Evolutionary conservation across 1,140 invertebrate species (phyloP), one percentile per base, ranked within the genome.

Genomic region (Leptinotarsa lineolata): DNA sequence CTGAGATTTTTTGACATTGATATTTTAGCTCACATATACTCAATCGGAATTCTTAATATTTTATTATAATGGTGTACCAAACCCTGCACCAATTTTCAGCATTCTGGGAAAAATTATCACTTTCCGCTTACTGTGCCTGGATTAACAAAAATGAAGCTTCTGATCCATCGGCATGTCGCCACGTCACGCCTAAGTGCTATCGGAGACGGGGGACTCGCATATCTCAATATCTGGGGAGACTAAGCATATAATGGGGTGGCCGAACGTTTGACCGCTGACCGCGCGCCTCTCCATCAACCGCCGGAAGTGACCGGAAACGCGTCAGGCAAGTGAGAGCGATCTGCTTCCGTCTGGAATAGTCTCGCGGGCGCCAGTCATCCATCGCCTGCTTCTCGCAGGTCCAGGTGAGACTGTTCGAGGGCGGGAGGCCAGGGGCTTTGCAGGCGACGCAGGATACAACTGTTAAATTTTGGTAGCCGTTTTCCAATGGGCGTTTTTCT

Each of bases 121-220:
- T 39, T 39, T 39, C 11, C 8, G 2, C 30, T 39, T 1, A 39
- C 30, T 39, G 30, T 39, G 30, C 30, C 30, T 39, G 30, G 30
- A 11, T 39, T 39, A 39, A 67, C 13, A 0, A 67, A 67, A 21
- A 4, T 21, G 22, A 61, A 61, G 60, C 60, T 15, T 4, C 60
- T n/a, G 60, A 61, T 65, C 39, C 63, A 39, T 65, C 21, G 16
- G 64, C 64, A 65, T 21, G 58, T 65, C 63, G 72, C 72, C 64
- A 73, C 72, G 72, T 68, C 65, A 67, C 72, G 72, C 72, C 72
- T 73, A 73, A 73, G 72, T 73, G 72, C 72, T 68, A 73, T 67
- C 63, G 72, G 71, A 65, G 63, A 65, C 63, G 24, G 16, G 24
- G 63, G 58, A 73, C 65, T 22, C 65, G 15, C 15, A 73, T 72